phyloP scores from a whole-genome alignment of 2,113 vertebrate genomes.

The Craseonycteris thonglongyai region DNA sequence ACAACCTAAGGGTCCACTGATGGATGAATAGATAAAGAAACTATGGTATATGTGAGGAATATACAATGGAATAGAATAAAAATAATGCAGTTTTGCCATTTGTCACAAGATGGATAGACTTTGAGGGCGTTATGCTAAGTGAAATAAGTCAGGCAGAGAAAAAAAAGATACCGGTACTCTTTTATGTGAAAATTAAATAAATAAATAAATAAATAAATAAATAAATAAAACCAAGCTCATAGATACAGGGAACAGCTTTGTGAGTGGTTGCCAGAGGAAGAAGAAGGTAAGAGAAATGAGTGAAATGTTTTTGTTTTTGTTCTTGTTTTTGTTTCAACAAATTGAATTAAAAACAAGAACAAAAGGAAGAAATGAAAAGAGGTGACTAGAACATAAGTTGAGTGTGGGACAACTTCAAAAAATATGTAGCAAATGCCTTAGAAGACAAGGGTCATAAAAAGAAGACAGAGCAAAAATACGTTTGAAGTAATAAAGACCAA shows the following conservation, averaged over 20 bases:
- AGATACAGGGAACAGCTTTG: not conserved
- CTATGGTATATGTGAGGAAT: too few relatives aligned
- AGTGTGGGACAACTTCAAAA: not conserved
- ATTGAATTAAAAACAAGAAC: not conserved
- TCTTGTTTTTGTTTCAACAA: not conserved
- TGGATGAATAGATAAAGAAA: not conserved
- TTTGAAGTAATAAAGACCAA: not conserved
- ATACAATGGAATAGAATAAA: not conserved
- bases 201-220: not conserved
- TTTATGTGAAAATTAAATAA: not conserved
- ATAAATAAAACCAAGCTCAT: not conserved
- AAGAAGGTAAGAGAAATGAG: not conserved
- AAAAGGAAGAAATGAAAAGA: not conserved
- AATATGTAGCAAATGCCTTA: accelerated
- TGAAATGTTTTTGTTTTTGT: not conserved
- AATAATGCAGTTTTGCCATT: not conserved
- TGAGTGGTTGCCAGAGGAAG: not conserved
- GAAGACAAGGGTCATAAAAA: not conserved
- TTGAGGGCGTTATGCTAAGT: not conserved
- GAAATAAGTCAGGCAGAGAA: not conserved
- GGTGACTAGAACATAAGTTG: not conserved
- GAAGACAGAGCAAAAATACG: not conserved
- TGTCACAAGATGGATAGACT: not conserved
- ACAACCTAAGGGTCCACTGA: not conserved
- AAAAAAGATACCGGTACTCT: not conserved